Percentiles rank a stretch among this genome's conserved stretches.
Evolutionary conservation across 2,888 invertebrate species (phyloP).

Genomic region (Creontiades dilutus): DNA sequence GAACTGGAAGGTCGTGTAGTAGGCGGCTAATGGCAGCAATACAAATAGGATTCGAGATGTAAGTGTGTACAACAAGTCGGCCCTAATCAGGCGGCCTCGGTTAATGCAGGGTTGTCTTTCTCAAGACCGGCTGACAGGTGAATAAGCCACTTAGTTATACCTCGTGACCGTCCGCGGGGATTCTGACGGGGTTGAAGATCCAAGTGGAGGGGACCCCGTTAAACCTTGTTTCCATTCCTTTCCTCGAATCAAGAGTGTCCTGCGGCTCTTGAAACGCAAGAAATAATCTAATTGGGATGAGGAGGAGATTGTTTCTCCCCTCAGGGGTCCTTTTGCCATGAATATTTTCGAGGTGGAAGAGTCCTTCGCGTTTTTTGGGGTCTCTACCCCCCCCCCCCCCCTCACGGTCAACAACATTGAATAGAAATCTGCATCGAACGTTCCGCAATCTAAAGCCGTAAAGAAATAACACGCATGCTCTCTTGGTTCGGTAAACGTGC

Average conservation of each 20-base stretch:
- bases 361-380: slow-evolving; percentile 20
- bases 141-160: slow-evolving; percentile 72
- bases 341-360: not conserved
- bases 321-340: not conserved
- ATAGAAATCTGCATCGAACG: slow-evolving; percentile 17
- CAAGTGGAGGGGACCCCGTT: slow-evolving; percentile 34
- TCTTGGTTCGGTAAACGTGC: no score
- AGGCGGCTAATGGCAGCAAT: slow-evolving; percentile 71
- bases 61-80: slow-evolving; percentile 72
- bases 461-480: not conserved
- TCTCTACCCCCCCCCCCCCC: not conserved
- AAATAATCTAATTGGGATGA: slow-evolving; percentile 55
- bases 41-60: slow-evolving; percentile 71
- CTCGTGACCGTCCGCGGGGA: slow-evolving; percentile 69
- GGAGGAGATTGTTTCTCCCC: slow-evolving; percentile 25
- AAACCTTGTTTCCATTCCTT: slow-evolving; percentile 7
- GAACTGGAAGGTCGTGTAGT: slow-evolving; percentile 71
- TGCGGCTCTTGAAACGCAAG: slow-evolving; percentile 44
- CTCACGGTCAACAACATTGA: not conserved
- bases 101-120: slow-evolving; percentile 71
- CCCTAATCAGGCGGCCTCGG: slow-evolving; percentile 69
- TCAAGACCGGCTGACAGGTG: slow-evolving; percentile 70
- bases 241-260: slow-evolving; percentile 39
- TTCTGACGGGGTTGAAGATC: slow-evolving; percentile 55
- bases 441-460: not conserved